Conservation (phyloP, 2,888 invertebrate species). For the Rhimphoctona megacephalus region DNA sequence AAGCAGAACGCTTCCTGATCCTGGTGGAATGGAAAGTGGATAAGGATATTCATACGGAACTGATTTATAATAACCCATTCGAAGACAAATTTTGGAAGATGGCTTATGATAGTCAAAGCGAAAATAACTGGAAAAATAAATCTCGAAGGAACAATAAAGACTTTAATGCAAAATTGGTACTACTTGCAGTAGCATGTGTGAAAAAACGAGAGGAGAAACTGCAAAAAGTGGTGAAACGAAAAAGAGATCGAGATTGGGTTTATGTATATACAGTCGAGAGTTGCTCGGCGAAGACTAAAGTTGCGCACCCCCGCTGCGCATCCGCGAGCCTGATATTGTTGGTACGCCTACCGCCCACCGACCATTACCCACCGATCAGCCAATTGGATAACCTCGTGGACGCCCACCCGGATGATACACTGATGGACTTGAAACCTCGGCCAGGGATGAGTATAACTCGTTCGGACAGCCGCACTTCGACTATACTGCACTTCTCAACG, state of each 20-base stretch:
- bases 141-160: neutral
- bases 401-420: conserved; percentile 77
- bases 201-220: neutral
- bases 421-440: conserved; percentile 58
- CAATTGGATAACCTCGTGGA: conserved; percentile 82
- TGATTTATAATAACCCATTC: neutral
- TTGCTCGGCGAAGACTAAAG: conserved; percentile 70
- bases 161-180: neutral
- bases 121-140: neutral
- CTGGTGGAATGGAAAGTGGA: neutral
- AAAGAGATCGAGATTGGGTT: conserved; percentile 42
- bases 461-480: conserved; percentile 53
- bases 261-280: conserved; percentile 27
- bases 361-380: conserved; percentile 83
- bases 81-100: neutral
- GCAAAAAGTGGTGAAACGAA: conserved; percentile 28
- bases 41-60: neutral
- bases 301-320: conserved; percentile 81
- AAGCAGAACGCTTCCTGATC: conserved; percentile 5
- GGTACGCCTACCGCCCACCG: conserved; percentile 82
- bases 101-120: neutral
- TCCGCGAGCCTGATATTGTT: conserved; percentile 72
- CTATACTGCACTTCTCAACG: conserved; percentile 13
- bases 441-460: conserved; percentile 55
- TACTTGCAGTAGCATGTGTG: neutral